These are phyloP conservation scores for Eulemur rufifrons DNA, from an alignment of 2,113 vertebrate genomes.

Conservation along the genomic window DNA sequence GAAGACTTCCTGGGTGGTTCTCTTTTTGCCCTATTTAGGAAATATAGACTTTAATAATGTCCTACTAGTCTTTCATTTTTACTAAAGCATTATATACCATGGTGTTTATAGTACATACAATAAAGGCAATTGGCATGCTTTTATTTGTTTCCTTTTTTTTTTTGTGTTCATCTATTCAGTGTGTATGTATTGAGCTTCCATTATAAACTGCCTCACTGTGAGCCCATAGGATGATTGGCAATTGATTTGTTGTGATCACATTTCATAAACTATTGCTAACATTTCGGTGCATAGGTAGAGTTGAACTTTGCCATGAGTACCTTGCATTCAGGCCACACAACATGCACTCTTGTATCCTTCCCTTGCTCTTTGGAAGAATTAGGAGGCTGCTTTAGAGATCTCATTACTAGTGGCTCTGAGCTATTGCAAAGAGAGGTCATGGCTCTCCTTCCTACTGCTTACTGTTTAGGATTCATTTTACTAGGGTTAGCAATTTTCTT, in stretches of 20 bases:
- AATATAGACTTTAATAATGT: constrained; percentile 8
- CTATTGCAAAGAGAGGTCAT: not conserved
- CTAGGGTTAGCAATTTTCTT: constrained; percentile 8
- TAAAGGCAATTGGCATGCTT: not conserved
- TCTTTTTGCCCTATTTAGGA: not conserved
- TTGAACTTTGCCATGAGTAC: not conserved
- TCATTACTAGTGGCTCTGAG: constrained; percentile 29
- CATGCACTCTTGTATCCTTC: not conserved
- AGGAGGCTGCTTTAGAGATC: not conserved
- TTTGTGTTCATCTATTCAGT: not conserved
- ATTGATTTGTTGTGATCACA: not conserved
- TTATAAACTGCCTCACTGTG: not conserved
- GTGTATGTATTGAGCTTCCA: not conserved
- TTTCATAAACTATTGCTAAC: not conserved
- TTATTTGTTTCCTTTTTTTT: not conserved
- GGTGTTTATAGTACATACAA: not conserved
- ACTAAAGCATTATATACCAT: not conserved
- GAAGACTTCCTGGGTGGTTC: not conserved
- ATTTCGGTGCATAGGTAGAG: not conserved
- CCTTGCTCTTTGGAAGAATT: not conserved
- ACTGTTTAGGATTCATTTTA: not conserved
- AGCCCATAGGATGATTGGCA: not conserved
- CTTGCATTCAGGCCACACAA: not conserved
- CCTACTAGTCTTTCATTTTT: not conserved
- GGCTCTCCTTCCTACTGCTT: not conserved